phyloP scores from a whole-genome alignment of 2,113 vertebrate species.

The Bos javanicus region DNA sequence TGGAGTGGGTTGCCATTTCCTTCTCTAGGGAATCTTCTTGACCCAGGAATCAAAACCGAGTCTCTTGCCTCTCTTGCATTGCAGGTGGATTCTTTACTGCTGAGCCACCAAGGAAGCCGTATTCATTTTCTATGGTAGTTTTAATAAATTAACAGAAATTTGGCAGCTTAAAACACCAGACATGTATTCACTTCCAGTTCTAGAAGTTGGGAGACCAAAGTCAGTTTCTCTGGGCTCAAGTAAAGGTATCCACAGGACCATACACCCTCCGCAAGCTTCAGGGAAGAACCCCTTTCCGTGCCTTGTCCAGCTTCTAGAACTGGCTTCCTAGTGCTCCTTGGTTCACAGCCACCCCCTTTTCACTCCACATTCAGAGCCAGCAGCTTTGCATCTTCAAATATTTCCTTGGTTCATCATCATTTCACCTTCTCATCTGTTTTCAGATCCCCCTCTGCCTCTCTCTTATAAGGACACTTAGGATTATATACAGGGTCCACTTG shows the following conservation, averaged over 20 bases:
- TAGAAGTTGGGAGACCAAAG: neutral
- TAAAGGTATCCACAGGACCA: rapidly evolving
- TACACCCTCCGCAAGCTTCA: rapidly evolving
- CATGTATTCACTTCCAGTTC: neutral
- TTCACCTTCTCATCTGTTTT: neutral
- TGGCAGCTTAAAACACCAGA: neutral
- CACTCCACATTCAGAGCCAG: neutral
- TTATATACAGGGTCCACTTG: neutral
- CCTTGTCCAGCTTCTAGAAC: neutral
- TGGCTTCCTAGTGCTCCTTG: neutral
- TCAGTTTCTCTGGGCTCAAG: neutral
- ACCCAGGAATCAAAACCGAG: neutral
- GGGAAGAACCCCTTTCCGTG: neutral
- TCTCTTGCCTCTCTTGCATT: neutral
- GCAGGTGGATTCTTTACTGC: neutral
- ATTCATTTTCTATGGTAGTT: neutral
- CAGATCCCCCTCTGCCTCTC: neutral
- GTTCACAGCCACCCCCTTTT: neutral
- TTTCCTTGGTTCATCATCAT: no score
- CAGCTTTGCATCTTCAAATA: rapidly evolving
- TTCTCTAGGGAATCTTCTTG: neutral
- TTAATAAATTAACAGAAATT: neutral
- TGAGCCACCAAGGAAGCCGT: neutral
- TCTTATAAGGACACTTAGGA: neutral
- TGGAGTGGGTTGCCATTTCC: neutral